Percentiles rank a stretch among this genome's conserved stretches.
These are phyloP conservation scores for Trimorus sp. DNA, from an alignment of 2,888 invertebrate species.

Conservation along the genomic window DNA sequence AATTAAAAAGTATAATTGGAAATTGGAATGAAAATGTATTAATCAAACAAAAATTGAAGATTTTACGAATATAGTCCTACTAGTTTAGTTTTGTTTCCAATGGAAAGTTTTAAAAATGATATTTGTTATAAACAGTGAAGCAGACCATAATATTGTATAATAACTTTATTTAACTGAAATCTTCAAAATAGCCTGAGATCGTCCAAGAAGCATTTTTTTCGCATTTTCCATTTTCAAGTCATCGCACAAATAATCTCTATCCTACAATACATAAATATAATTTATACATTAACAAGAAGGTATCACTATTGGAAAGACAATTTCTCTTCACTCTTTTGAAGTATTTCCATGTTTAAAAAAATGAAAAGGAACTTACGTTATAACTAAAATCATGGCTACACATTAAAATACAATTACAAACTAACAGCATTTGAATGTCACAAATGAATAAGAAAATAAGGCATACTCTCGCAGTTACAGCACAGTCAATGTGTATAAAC, in stretches of 20 bases:
- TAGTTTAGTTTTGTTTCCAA: too few relatives aligned
- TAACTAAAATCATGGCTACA: slow-evolving; percentile 13
- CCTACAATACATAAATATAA: slow-evolving; percentile 43
- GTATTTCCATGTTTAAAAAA: slow-evolving; percentile 7
- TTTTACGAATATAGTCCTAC: neutral
- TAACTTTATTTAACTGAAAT: slow-evolving; percentile 43
- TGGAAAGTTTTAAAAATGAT: neutral
- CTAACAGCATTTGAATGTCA: slow-evolving; percentile 10
- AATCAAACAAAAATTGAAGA: too few relatives aligned
- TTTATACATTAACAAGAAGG: slow-evolving; percentile 39
- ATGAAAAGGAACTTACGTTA: slow-evolving; percentile 28
- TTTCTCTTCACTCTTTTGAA: slow-evolving; percentile 36
- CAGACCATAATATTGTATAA: neutral
- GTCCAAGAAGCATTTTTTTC: slow-evolving; percentile 29
- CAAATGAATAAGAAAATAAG: slow-evolving; percentile 1
- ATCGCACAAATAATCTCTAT: slow-evolving; percentile 17
- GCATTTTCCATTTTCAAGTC: slow-evolving; percentile 17
- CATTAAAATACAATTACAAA: slow-evolving; percentile 13
- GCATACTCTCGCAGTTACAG: neutral
- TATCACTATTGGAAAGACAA: slow-evolving; percentile 48
- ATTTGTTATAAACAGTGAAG: neutral
- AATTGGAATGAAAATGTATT: too few relatives aligned
- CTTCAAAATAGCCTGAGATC: slow-evolving; percentile 44
- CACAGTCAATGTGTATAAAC: too few relatives aligned
- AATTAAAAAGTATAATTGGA: too few relatives aligned